These are phyloP conservation scores for Rhopalosiphum nymphaeae DNA, from an alignment of 2,888 invertebrate genomes.

Conservation along the genomic window DNA sequence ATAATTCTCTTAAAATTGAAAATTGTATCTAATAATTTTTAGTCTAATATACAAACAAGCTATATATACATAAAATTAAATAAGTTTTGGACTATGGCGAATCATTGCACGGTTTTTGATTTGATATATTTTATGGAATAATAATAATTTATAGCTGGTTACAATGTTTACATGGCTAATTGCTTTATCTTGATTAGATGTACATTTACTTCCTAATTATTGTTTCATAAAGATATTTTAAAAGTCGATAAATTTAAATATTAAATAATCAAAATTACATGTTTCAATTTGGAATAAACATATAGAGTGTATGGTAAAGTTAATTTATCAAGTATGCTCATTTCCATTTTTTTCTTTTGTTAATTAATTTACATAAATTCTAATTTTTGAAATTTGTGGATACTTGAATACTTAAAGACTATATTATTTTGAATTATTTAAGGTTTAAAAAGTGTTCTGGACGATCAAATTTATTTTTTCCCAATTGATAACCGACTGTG, in stretches of 20 bases:
- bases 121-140: background rate
- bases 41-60: background rate
- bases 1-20: background rate
- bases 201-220: background rate
- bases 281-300: background rate
- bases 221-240: background rate
- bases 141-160: background rate
- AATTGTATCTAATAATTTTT: background rate
- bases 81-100: background rate
- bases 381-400: background rate
- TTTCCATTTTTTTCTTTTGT: background rate
- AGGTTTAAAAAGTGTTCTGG: background rate
- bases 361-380: background rate
- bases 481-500: background rate
- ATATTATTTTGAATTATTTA: background rate
- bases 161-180: background rate
- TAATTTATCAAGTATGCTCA: background rate
- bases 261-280: background rate
- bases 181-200: background rate
- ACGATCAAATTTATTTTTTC: background rate
- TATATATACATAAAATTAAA: background rate
- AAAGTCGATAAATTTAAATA: background rate
- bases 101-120: background rate
- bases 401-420: background rate
- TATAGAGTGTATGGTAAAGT: background rate